These are phyloP conservation scores for Phycodurus eques DNA, from an alignment of 2,113 vertebrate genomes.

Conservation along the genomic window DNA sequence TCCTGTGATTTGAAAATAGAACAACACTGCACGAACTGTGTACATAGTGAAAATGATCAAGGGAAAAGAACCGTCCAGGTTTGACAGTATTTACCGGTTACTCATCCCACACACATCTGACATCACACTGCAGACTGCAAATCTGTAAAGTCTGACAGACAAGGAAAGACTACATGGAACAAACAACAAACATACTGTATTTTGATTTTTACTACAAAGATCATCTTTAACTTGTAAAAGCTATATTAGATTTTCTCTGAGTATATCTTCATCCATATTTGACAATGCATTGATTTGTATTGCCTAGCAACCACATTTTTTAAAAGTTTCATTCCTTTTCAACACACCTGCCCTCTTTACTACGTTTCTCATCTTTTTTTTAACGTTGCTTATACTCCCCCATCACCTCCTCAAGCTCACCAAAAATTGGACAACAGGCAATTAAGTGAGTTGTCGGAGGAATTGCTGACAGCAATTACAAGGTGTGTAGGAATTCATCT, in stretches of 20 bases:
- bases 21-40: neutral
- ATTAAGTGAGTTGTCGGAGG: slow-evolving; percentile 66
- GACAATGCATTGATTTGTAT: neutral
- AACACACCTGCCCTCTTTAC: slow-evolving; percentile 28
- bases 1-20: neutral
- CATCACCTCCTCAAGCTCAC: slow-evolving; percentile 31
- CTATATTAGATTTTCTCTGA: neutral
- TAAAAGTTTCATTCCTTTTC: slow-evolving; percentile 10
- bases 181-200: slow-evolving; percentile 17
- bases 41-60: neutral
- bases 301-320: slow-evolving; percentile 26
- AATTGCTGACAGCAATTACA: slow-evolving; percentile 67
- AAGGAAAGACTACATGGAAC: slow-evolving; percentile 9
- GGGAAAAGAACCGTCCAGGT: neutral
- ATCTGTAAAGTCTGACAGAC: slow-evolving; percentile 27
- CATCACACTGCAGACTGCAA: slow-evolving; percentile 6
- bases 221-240: no score
- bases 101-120: slow-evolving; percentile 8
- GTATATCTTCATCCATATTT: neutral
- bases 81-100: neutral
- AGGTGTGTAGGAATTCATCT: slow-evolving; percentile 66
- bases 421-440: slow-evolving; percentile 60
- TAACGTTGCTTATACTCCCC: slow-evolving; percentile 4
- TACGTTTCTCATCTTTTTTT: slow-evolving; percentile 31
- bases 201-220: slow-evolving; percentile 17